Conservation (phyloP, 2,113 vertebrate genomes). For the Genyomyrus donnyi region DNA sequence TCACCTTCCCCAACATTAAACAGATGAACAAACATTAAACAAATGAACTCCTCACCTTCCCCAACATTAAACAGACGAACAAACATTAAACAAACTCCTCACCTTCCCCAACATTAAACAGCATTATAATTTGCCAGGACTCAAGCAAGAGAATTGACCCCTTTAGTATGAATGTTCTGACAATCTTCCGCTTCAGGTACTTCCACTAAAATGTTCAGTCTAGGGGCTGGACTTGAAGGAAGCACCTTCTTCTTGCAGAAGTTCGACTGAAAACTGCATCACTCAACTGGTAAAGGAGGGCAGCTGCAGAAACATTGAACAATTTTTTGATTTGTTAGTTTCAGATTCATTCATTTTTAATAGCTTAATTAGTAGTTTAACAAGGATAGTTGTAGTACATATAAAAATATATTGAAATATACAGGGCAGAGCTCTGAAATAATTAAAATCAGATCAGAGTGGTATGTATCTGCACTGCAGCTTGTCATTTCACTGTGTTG, state of each 20-base stretch:
- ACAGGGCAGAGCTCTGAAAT: not conserved
- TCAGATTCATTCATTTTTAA: not conserved
- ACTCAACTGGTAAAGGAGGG: not conserved
- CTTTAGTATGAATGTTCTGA: not conserved
- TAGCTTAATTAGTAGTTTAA: not conserved
- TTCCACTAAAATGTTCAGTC: not conserved
- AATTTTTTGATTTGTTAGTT: not conserved
- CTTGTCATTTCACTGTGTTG: not conserved
- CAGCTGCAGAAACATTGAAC: not conserved
- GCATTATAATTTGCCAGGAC: not conserved
- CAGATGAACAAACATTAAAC: no score
- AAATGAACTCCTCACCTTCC: no score
- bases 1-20: no score
- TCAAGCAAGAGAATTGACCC: not conserved
- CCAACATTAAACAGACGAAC: no score
- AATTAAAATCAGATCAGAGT: not conserved
- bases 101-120: not conserved
- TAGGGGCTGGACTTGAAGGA: not conserved
- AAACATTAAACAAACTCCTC: no score
- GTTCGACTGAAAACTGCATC: not conserved
- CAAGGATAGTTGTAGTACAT: not conserved
- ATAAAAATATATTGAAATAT: not conserved
- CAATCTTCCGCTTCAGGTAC: not conserved
- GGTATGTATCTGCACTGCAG: not conserved
- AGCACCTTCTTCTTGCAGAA: not conserved